Evolutionary conservation across 2,797 vertebrate species (phyloP).

Genomic region (Gobionotothen gibberifrons): DNA sequence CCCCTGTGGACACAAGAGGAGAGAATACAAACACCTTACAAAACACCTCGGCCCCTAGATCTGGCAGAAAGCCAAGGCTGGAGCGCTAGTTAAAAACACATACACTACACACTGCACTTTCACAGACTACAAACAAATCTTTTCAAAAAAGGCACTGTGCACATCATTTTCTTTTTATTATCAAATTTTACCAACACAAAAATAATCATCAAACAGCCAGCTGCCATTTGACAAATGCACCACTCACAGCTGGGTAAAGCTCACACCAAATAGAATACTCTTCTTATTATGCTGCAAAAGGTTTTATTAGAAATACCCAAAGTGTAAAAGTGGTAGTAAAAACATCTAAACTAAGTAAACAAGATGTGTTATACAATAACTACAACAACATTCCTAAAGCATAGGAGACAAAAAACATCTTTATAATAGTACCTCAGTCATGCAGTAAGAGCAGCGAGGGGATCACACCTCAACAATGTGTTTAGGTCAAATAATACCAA

Average conservation of each 20-base stretch:
- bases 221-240: constrained; percentile 59
- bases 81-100: constrained; percentile 25
- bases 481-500: constrained; percentile 47
- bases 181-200: constrained; percentile 59
- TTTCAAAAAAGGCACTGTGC: constrained; percentile 39
- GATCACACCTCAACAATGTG: constrained; percentile 39
- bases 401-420: constrained; percentile 69
- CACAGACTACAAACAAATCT: constrained; percentile 25
- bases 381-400: constrained; percentile 74
- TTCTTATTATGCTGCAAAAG: constrained; percentile 49
- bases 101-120: not conserved
- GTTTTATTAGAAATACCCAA: constrained; percentile 60
- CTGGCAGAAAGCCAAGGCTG: constrained; percentile 49
- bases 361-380: constrained; percentile 82
- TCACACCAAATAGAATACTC: constrained; percentile 57
- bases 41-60: constrained; percentile 54
- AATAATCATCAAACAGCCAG: constrained; percentile 53
- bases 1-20: constrained; percentile 80
- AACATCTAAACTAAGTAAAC: constrained; percentile 59
- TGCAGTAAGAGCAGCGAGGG: constrained; percentile 57
- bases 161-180: constrained; percentile 64
- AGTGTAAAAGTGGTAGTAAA: constrained; percentile 57
- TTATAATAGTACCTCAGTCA: constrained; percentile 46
- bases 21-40: constrained; percentile 74
- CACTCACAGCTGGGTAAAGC: constrained; percentile 54